These are phyloP conservation scores for Nannospalax galili DNA, from an alignment of 2,113 vertebrate species.

Conservation along the genomic window DNA sequence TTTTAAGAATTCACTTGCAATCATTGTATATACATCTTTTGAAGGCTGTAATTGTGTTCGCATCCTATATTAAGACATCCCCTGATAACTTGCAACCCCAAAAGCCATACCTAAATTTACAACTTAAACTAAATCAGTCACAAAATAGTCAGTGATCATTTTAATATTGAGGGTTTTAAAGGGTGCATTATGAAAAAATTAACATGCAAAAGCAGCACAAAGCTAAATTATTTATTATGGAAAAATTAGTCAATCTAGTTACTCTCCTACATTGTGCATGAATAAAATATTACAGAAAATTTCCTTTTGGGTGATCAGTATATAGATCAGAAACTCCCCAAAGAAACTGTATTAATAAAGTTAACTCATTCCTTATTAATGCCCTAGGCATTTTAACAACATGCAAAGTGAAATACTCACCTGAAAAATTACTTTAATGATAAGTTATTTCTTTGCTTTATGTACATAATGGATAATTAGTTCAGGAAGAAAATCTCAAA, in stretches of 20 bases:
- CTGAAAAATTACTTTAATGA: slow-evolving; percentile 68
- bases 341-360: slow-evolving; percentile 65
- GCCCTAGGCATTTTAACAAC: slow-evolving; percentile 49
- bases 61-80: slow-evolving; percentile 7
- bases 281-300: slow-evolving; percentile 75
- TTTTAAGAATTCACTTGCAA: neutral
- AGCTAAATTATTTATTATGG: slow-evolving; percentile 75
- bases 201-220: slow-evolving; percentile 69
- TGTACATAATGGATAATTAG: slow-evolving; percentile 71
- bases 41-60: neutral
- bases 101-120: slow-evolving; percentile 53
- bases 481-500: slow-evolving; percentile 62
- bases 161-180: slow-evolving; percentile 62
- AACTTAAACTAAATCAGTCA: slow-evolving; percentile 56
- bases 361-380: slow-evolving; percentile 74
- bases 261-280: slow-evolving; percentile 71
- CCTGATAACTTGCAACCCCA: neutral
- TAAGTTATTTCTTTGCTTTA: slow-evolving; percentile 66
- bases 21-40: neutral
- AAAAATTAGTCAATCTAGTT: slow-evolving; percentile 73
- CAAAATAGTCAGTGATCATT: slow-evolving; percentile 63
- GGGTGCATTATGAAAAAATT: slow-evolving; percentile 62
- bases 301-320: slow-evolving; percentile 71
- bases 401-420: slow-evolving; percentile 46
- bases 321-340: slow-evolving; percentile 64